Evolutionary conservation across 2,888 invertebrate genomes (phyloP), one percentile per base, ranked within the genome.

Genomic region (Cantharis lateralis): DNA sequence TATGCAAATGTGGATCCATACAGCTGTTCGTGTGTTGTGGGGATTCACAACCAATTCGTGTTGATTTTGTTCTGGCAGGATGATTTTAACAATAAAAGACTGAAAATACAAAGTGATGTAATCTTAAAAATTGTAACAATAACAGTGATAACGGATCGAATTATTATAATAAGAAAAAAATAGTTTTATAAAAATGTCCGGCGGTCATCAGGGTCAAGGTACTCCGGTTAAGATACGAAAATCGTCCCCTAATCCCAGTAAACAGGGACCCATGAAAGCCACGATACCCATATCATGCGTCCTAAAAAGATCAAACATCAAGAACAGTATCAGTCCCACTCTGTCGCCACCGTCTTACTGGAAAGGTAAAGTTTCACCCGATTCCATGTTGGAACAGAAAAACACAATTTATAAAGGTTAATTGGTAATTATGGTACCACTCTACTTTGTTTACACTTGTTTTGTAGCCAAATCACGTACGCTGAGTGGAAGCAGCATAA

Each of bases 281-380:
- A 94, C 94, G 78, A 89, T 95, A 86, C 94, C 94, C 82, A 93
- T 94, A 85, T 92, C 93, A 74, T 94, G 94, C 77, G 91, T 94
- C 80, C 90, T 94, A 87, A 91, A 93, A 85, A 91, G 92, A 84
- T 86, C 89, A 85, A 85, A 88, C 86, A 88, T 88, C 84, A 90
- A 92, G 79, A 90, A 90, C 83, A 28, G 26, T 28, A 92, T 91
- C 84, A 93, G 93, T 83, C 93, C 93, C 18, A 91, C 92, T 26
- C 88, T 92, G 77, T 93, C 93, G 61, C 93, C 93, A 64, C 93
- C 93, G 13, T 71, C 91, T 84, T 82, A 90, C 81, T 93, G 93
- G 93, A 91, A 92, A 83, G 87, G 88, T 77, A 90, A 93, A 84
- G 91, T 92, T 88, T 93, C 93, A 71, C 93, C 93, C 71, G 93